Base-by-base conservation (phyloP, 2,888 invertebrate genomes). In the Drosophila yooni region DNA sequence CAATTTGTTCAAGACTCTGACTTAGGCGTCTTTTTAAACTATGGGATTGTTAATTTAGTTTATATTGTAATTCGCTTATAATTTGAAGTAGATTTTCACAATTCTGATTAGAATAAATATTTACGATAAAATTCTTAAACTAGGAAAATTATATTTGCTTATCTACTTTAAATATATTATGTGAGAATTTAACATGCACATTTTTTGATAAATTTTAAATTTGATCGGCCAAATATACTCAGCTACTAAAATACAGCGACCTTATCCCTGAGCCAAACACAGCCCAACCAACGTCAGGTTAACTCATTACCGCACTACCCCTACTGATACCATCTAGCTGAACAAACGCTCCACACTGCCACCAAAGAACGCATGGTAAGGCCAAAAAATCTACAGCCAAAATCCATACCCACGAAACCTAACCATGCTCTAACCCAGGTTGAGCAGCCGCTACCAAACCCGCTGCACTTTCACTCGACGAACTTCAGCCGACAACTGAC, bases 391-490 rank as follows among this genome's bases (percentile, higher is more conserved):
- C 66, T 31, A 51, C 38, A 48, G n/a, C 33, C 33, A 27, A 7
- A 48, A 56, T 27, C 38, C 73, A 36, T 29, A 15, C 31, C 59
- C 36, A 21, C 15, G 11, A 13, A 38, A 13, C 25, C 15, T 15
- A 31, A 3, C 36, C 66, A 36, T 40, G 18, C 6, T 40, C 29
- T 21, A 57, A 43, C 21, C 57, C 64, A 27, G 36, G 57, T 64
- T 60, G 63, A 36, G 60, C 63, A 81, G 53, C 58, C 62, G 60
- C 60, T 68, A 68, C 65, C 63, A 61, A 56, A 54, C 81, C 76
- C 65, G 59, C 76, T 83, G 91, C 82, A 86, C 85, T 86, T 86
- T 86, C 85, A 86, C 85, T 86, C 89, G 75, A 71, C 64, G 66
- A 80, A 48, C 60, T 58, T 69, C 69, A 46, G 80, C 34, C 58